Percentiles rank a stretch among this genome's conserved stretches.
Evolutionary conservation across 2,888 invertebrate species (phyloP).

Genomic region (Vanessa cardui): DNA sequence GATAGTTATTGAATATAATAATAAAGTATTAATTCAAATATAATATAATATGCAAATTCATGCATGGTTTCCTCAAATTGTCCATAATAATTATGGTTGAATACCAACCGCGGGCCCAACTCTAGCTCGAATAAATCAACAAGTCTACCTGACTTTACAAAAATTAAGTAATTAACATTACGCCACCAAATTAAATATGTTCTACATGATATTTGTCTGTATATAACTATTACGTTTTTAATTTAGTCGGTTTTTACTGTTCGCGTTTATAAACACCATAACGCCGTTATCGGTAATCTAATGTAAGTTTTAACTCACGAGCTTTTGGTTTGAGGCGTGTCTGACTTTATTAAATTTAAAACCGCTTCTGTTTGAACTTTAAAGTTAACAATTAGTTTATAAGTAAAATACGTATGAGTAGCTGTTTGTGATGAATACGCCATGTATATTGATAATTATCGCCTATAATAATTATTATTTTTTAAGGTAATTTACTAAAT

Average conservation of each 20-base stretch:
- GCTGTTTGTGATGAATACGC: too few relatives aligned
- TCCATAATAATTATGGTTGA: too few relatives aligned
- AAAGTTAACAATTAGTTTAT: not conserved
- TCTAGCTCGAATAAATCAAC: conserved; percentile 67
- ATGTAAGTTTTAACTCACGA: conserved; percentile 42
- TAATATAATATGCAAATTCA: too few relatives aligned
- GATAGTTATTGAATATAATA: too few relatives aligned
- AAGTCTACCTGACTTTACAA: conserved; percentile 59
- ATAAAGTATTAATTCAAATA: too few relatives aligned
- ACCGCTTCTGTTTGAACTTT: conserved; percentile 31
- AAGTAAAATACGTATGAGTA: too few relatives aligned
- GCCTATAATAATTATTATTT: too few relatives aligned
- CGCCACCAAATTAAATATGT: conserved; percentile 54
- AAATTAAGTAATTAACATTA: conserved; percentile 76
- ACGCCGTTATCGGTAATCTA: conserved; percentile 50
- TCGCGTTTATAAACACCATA: conserved; percentile 63
- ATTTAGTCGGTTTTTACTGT: conserved; percentile 44
- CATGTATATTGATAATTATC: too few relatives aligned
- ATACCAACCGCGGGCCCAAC: conserved; percentile 8
- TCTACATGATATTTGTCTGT: conserved; percentile 6
- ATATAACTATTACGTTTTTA: conserved; percentile 41
- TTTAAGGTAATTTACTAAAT: too few relatives aligned
- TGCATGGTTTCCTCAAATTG: too few relatives aligned
- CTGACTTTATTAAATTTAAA: conserved; percentile 41
- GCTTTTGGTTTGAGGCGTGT: conserved; percentile 36